Evolutionary conservation across 2,797 vertebrate genomes (phyloP).

Genomic region (Tolypeutes matacus): DNA sequence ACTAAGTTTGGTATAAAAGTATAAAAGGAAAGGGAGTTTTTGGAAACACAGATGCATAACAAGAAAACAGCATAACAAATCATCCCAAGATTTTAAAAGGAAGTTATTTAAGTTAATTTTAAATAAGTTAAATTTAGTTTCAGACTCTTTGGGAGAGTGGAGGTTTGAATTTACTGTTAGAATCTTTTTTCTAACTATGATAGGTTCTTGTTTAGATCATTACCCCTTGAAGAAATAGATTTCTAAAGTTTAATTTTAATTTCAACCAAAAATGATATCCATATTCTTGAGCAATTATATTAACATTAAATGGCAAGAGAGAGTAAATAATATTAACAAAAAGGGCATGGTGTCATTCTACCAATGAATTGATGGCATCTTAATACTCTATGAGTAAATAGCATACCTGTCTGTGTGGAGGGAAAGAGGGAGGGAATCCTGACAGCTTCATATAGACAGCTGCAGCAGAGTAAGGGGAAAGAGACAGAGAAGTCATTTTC

Average conservation of each 20-base stretch:
- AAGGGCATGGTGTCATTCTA: not conserved
- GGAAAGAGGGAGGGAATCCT: not conserved
- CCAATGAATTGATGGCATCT: not conserved
- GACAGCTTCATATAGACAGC: not conserved
- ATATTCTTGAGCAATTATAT: not conserved
- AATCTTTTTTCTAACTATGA: not conserved
- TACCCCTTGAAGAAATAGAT: not conserved
- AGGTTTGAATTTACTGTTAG: not conserved
- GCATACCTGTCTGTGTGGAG: not conserved
- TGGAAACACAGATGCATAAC: conserved; percentile 49
- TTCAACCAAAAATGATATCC: not conserved
- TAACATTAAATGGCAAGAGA: not conserved
- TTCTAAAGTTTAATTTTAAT: conserved; percentile 37
- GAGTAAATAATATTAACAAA: not conserved
- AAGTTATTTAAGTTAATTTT: conserved; percentile 59
- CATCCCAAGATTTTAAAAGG: conserved; percentile 39
- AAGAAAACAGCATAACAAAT: conserved; percentile 38
- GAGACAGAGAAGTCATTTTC: not conserved
- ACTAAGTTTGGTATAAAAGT: conserved; percentile 61
- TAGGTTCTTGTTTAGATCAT: not conserved
- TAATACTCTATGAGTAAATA: not conserved
- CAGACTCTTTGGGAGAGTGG: not conserved
- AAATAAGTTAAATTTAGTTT: conserved; percentile 57
- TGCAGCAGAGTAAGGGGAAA: not conserved
- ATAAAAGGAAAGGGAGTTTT: conserved; percentile 62